Base-by-base conservation (phyloP, 1,140 invertebrate genomes). In the Drosophila navojoa region DNA sequence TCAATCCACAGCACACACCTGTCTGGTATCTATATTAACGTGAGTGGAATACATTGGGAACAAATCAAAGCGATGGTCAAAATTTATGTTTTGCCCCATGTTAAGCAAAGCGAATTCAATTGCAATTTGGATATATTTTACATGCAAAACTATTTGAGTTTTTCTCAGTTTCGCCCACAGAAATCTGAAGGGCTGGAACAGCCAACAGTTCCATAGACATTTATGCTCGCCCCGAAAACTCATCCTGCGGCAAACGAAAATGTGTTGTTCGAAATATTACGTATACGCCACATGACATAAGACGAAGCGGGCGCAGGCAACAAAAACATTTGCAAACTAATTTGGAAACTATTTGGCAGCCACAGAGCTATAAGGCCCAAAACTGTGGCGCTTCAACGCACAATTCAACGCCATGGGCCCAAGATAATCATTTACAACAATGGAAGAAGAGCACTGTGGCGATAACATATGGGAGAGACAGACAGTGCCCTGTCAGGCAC, bases 271-370 rank as follows among this genome's bases (percentile, higher is more conserved):
- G 40, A 61, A 68, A 81, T 64, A 86, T 85, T 81, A 74, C 75
- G 62, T 66, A 86, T 86, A 72, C 63, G 78, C 71, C 77, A 63
- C 75, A 85, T 81, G 81, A 16, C 60, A 59, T 38, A 47, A 66
- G 22, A 29, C 59, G 45, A 38, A 60, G 55, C 38, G 10, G 27
- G 55, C 60, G 40, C 57, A 59, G 59, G 40, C 58, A 61, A 72
- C 69, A 67, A 64, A 82, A 79, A 71, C 79, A 87, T 87, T 87
- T 89, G 79, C 76, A 86, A 86, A 86, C 82, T 86, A 87, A 86
- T 86, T 87, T 86, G 67, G 68, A 71, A 86, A 86, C 82, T 86
- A 86, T 86, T 87, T 82, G 59, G 68, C 54, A 75, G 29, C 71
- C 59, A 62, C 27, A 73, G 70, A 86, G 81, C 84, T 78, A 79